phyloP scores from a whole-genome alignment of 2,888 invertebrate species.

The Lucinisca nassula region DNA sequence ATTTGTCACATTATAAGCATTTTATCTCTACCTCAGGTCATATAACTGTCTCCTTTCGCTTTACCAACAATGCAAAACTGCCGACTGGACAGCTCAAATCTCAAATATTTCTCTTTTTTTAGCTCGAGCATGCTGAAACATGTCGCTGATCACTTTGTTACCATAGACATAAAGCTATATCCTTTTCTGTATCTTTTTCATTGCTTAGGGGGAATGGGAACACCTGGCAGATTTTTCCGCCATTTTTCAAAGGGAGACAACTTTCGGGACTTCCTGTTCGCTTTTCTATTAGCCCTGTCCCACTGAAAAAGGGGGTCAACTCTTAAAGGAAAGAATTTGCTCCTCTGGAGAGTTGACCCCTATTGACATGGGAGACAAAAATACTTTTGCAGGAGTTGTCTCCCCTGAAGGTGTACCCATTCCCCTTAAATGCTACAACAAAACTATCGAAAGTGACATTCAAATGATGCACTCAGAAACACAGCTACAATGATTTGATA shows the following conservation, averaged over 20 bases:
- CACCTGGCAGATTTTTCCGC: no score
- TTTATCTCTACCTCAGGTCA: slow-evolving; percentile 10
- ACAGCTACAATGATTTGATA: neutral
- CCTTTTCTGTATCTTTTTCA: slow-evolving; percentile 41
- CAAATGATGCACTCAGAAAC: neutral
- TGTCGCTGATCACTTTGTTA: slow-evolving; percentile 47
- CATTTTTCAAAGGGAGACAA: no score
- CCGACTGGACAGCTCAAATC: neutral
- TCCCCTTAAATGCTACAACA: slow-evolving; percentile 40
- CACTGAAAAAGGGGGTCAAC: no score
- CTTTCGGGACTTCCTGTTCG: no score
- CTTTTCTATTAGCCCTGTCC: no score
- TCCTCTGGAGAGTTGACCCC: no score
- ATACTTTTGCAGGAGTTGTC: no score
- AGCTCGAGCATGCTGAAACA: slow-evolving; percentile 42
- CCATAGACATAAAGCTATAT: slow-evolving; percentile 46
- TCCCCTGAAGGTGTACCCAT: no score
- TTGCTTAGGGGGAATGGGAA: no score
- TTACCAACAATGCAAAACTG: neutral
- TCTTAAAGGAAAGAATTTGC: no score
- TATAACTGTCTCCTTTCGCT: slow-evolving; percentile 30
- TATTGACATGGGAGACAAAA: no score
- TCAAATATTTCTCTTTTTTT: slow-evolving; percentile 5
- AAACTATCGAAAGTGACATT: slow-evolving; percentile 53
- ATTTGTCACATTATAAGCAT: neutral